phyloP scores from a whole-genome alignment of 2,113 vertebrate genomes.

The Rhinopomastus cyanomelas region DNA sequence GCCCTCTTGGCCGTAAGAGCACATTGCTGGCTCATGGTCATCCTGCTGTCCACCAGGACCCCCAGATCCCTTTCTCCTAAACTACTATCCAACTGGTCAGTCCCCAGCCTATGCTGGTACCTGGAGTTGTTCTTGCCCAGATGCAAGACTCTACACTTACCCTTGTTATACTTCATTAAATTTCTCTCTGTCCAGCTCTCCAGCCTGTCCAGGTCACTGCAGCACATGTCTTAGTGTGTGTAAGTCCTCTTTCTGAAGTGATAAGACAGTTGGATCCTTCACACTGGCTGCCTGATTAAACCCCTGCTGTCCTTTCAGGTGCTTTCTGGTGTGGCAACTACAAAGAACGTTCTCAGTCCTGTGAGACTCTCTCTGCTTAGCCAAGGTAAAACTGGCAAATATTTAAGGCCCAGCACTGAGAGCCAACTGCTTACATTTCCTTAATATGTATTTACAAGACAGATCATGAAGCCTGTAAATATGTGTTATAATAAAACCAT shows the following conservation, averaged over 20 bases:
- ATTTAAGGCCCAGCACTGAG: background rate
- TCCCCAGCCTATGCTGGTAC: too few relatives aligned
- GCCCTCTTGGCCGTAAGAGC: too few relatives aligned
- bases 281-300: background rate
- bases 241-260: background rate
- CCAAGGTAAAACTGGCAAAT: background rate
- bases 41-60: too few relatives aligned
- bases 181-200: too few relatives aligned
- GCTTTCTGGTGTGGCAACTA: background rate
- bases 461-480: constrained; percentile 45
- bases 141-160: too few relatives aligned
- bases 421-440: constrained; percentile 3
- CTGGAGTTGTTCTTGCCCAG: too few relatives aligned
- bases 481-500: constrained; percentile 29
- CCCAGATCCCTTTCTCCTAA: too few relatives aligned
- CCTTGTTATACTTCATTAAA: too few relatives aligned
- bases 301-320: background rate
- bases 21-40: too few relatives aligned
- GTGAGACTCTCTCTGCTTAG: background rate
- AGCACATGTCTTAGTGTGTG: background rate
- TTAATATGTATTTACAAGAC: constrained; percentile 53
- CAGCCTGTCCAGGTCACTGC: background rate
- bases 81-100: too few relatives aligned
- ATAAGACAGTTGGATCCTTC: background rate
- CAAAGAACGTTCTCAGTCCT: background rate